phyloP scores from a whole-genome alignment of 2,888 invertebrate species.

The Balanococcus diminutus region DNA sequence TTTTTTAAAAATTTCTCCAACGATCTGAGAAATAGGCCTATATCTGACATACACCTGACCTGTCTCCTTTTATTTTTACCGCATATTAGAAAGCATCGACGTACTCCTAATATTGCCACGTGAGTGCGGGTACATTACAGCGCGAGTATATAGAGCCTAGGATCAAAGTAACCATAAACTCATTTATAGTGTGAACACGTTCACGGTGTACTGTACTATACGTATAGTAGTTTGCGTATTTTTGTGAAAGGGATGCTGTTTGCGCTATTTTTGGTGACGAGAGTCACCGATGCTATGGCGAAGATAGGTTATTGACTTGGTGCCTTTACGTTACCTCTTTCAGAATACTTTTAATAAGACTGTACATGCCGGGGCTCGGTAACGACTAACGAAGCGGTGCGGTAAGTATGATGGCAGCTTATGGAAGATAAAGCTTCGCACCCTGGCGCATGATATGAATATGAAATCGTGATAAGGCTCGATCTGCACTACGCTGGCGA shows the following conservation, averaged over 20 bases:
- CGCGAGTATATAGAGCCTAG: not conserved
- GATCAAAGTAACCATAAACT: constrained; percentile 13
- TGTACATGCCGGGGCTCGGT: not conserved
- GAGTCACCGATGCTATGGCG: not conserved
- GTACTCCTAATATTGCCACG: not conserved
- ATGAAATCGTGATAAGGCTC: constrained; percentile 28
- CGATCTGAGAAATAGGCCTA: no score
- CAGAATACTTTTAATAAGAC: constrained; percentile 51
- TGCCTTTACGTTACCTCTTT: constrained; percentile 29
- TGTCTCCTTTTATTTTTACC: not conserved
- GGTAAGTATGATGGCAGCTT: not conserved
- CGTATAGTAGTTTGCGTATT: not conserved
- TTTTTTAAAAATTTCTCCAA: no score
- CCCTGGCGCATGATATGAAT: constrained; percentile 47
- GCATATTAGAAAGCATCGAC: not conserved
- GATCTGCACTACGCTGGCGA: not conserved
- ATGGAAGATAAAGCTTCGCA: constrained; percentile 45
- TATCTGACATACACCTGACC: not conserved
- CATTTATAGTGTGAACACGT: constrained; percentile 48
- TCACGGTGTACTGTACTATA: not conserved
- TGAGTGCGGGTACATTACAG: not conserved
- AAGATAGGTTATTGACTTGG: constrained; percentile 48
- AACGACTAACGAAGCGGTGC: not conserved
- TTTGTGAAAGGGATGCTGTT: constrained; percentile 42
- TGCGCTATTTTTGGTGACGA: constrained; percentile 35